Base-by-base conservation (phyloP, 2,888 invertebrate genomes). In the Ophion ventricosus region DNA sequence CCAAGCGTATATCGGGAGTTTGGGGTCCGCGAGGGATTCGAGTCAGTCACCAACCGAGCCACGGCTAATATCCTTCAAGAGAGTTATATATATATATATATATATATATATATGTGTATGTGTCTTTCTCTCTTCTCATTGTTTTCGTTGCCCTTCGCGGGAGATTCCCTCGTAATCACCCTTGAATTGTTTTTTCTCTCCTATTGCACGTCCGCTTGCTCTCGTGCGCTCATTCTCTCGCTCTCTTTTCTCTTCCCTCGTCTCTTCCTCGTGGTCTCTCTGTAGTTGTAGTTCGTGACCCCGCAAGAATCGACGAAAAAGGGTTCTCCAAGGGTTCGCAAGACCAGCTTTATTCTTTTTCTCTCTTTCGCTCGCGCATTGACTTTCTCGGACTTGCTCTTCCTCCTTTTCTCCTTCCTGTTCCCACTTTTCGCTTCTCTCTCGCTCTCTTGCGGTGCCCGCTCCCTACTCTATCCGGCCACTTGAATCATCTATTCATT, bases 171-270 rank as follows among this genome's bases (percentile, higher is more conserved):
- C 87, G 85, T 89, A 89, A 90, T 89, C 90, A 87, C 89, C 88
- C 89, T 87, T 82, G 87, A 89, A 89, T 89, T 88, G 87, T 89
- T 87, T 87, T 87, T 87, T 66, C 73, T 82, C 72, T 82, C 57
- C 66, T 79, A 54, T 72, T 61, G 64, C 83, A 80, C 79, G 79
- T 81, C 29, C 73, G 61, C 54, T 56, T 20, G 56, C 56, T 70
- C 29, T 56, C 5, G 25, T 56, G 25, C 69, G n/a, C 20, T 4
- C 56, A 2, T 26, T 70, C 40, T 5, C 67, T 17, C 49, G 10
- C 64, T 57, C 59, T 54, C 63, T 61, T 14, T 17, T 2, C 17
- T 49, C 14, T 49, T 49, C 17, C 3, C 49, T 49, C 49, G 14
- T 49, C 17, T 49, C 49, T 49, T 17, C 14, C 17, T 49, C 49